These are phyloP conservation scores for Rotaria macrura DNA, from an alignment of 2,888 invertebrate species.

Conservation along the genomic window DNA sequence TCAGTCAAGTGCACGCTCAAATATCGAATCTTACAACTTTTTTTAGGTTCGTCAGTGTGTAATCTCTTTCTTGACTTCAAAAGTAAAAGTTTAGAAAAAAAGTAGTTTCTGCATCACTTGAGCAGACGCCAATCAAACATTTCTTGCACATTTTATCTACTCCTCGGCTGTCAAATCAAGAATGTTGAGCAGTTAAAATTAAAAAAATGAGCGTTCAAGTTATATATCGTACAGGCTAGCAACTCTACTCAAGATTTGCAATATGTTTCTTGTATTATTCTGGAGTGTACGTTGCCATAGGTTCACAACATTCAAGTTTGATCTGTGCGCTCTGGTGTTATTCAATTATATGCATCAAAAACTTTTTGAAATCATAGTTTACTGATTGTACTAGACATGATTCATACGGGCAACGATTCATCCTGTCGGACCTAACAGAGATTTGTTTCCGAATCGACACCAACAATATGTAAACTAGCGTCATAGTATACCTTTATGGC, in stretches of 20 bases:
- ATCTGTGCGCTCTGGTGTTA: not conserved
- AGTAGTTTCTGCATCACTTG: too few species aligned
- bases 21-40: too few species aligned
- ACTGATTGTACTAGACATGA: not conserved
- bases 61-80: too few species aligned
- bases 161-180: too few species aligned
- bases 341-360: not conserved
- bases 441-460: not conserved
- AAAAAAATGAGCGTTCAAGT: too few species aligned
- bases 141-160: too few species aligned
- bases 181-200: too few species aligned
- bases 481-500: not conserved
- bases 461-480: not conserved
- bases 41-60: too few species aligned
- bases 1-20: too few species aligned
- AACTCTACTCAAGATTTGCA: not conserved
- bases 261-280: not conserved
- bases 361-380: not conserved
- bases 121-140: too few species aligned
- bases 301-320: not conserved
- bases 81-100: too few species aligned
- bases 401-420: not conserved
- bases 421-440: not conserved
- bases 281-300: not conserved
- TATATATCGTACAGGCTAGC: too few species aligned